These are phyloP conservation scores for Oscheius sp. DNA, from an alignment of 2,888 invertebrate genomes.

Conservation along the genomic window DNA sequence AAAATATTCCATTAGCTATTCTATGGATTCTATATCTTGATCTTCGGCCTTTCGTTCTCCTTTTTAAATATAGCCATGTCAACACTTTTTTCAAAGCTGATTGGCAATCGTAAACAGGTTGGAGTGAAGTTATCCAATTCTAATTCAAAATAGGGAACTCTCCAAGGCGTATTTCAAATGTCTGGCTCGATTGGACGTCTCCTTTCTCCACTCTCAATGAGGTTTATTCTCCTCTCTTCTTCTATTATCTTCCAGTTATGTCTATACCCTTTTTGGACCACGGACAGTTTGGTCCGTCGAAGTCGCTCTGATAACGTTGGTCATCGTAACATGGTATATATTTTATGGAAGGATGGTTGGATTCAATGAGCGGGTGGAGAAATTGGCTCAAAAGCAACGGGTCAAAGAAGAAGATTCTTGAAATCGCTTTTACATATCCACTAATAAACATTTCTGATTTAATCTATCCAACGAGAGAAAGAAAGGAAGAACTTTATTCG, in stretches of 20 bases:
- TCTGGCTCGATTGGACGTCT: slow-evolving; percentile 42
- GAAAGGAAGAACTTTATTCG: too few species aligned
- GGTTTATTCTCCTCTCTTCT: background rate
- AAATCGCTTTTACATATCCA: background rate
- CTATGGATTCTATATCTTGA: slow-evolving; percentile 36
- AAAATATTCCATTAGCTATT: slow-evolving; percentile 26
- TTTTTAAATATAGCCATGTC: slow-evolving; percentile 46
- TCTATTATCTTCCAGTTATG: background rate
- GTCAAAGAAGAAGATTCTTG: background rate
- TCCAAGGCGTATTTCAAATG: slow-evolving; percentile 49
- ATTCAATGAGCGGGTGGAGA: background rate
- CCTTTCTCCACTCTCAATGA: slow-evolving; percentile 18
- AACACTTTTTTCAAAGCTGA: slow-evolving; percentile 44
- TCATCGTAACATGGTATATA: slow-evolving; percentile 2
- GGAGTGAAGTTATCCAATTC: background rate
- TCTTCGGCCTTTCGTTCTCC: slow-evolving; percentile 42
- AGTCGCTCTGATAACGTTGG: background rate
- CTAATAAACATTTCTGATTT: too few species aligned
- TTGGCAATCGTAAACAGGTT: slow-evolving; percentile 38
- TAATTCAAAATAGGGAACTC: slow-evolving; percentile 32
- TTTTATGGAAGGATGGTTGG: slow-evolving; percentile 17
- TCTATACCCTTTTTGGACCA: slow-evolving; percentile 2
- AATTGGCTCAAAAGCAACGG: background rate
- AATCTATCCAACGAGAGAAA: too few species aligned
- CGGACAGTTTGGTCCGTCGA: slow-evolving; percentile 9